phyloP scores from a whole-genome alignment of 2,113 vertebrate genomes.

The Panthera leo region DNA sequence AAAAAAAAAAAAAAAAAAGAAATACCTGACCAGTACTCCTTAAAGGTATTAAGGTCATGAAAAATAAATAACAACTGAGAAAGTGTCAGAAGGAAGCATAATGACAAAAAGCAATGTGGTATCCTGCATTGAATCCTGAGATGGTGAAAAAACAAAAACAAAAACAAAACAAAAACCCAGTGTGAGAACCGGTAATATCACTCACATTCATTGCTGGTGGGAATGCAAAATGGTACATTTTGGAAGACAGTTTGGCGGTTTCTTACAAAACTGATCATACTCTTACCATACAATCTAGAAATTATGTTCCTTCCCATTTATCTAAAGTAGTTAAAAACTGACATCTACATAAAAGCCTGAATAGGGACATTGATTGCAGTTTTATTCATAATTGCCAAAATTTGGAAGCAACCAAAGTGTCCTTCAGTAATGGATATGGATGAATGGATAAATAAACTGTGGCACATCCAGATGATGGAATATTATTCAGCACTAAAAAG shows the following conservation, averaged over 20 bases:
- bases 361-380: background rate
- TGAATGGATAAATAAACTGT: background rate
- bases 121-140: background rate
- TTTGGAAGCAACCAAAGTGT: background rate
- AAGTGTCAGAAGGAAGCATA: background rate
- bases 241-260: background rate
- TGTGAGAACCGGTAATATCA: background rate
- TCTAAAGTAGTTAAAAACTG: background rate
- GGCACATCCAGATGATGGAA: background rate
- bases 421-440: too few relatives aligned
- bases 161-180: background rate
- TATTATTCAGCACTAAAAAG: background rate
- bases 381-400: background rate
- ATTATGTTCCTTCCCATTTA: background rate
- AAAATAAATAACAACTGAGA: background rate
- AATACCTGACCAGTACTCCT: background rate
- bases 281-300: background rate
- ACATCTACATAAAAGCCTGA: background rate
- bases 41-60: background rate
- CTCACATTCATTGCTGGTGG: background rate
- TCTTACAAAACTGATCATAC: background rate
- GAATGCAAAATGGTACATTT: background rate
- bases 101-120: background rate
- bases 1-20: too few relatives aligned
- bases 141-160: too few relatives aligned